Evolutionary conservation across 2,113 vertebrate species (phyloP).

Genomic region (Gambusia affinis): DNA sequence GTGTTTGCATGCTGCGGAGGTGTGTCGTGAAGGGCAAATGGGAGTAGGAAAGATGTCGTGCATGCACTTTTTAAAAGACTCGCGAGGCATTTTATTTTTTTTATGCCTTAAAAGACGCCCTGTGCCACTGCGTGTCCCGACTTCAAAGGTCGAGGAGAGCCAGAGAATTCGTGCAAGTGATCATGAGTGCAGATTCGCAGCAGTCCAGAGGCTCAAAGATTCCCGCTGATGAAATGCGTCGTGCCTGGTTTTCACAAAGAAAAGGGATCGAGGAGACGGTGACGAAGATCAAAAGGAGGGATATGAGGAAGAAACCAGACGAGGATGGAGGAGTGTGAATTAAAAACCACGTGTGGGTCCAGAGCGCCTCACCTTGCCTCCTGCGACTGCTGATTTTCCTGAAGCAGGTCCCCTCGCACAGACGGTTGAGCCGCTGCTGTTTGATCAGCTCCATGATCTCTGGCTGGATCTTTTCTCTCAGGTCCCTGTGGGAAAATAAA

Average conservation of each 20-base stretch:
- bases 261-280: slow-evolving; percentile 23
- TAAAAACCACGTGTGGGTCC: not conserved
- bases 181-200: slow-evolving; percentile 19
- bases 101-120: slow-evolving; percentile 1
- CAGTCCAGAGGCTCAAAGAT: slow-evolving; percentile 41
- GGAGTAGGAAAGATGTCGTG: not conserved
- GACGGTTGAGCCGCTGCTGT: slow-evolving; percentile 96
- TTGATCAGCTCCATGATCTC: slow-evolving; percentile 99
- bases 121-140: slow-evolving; percentile 5
- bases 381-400: slow-evolving; percentile 96
- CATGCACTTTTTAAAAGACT: slow-evolving; percentile 7
- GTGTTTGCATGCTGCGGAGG: not conserved
- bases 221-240: slow-evolving; percentile 17
- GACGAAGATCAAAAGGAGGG: slow-evolving; percentile 12
- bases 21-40: not conserved
- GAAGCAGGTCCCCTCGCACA: slow-evolving; percentile 98
- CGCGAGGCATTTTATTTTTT: not conserved
- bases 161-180: slow-evolving; percentile 13
- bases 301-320: slow-evolving; percentile 1
- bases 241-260: slow-evolving; percentile 18
- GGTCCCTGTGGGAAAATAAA: slow-evolving; percentile 83
- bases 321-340: not conserved
- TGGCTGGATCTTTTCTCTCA: slow-evolving; percentile 98
- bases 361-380: slow-evolving; percentile 87
- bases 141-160: slow-evolving; percentile 15